These are phyloP conservation scores for Dendropsophus ebraccatus DNA, from an alignment of 2,113 vertebrate genomes.

Conservation along the genomic window DNA sequence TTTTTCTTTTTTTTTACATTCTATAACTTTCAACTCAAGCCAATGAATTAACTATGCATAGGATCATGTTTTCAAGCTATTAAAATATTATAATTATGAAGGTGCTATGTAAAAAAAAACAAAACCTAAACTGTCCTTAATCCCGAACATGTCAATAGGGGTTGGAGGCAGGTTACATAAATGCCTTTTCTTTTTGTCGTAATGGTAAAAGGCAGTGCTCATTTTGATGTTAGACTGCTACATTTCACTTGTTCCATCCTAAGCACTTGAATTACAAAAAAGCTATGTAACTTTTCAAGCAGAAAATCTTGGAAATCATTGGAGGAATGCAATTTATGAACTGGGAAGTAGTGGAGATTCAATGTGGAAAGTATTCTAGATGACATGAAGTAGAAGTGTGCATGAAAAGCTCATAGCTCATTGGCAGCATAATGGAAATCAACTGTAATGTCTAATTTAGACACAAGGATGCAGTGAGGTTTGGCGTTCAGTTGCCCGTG, in stretches of 20 bases:
- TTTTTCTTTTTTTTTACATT: not conserved
- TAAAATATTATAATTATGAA: not conserved
- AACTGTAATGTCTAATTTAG: slow-evolving; percentile 57
- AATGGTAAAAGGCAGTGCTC: slow-evolving; percentile 37
- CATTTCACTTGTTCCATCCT: slow-evolving; percentile 57
- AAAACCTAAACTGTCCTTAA: slow-evolving; percentile 1
- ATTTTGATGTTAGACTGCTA: slow-evolving; percentile 51
- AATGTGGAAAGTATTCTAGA: slow-evolving; percentile 52
- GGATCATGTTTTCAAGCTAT: not conserved
- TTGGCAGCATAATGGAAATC: slow-evolving; percentile 56
- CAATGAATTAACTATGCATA: not conserved
- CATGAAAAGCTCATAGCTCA: slow-evolving; percentile 52
- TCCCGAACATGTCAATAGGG: not conserved
- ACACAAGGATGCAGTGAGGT: slow-evolving; percentile 48
- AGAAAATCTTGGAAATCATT: slow-evolving; percentile 58
- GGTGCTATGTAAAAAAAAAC: not conserved
- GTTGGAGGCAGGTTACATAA: slow-evolving; percentile 37
- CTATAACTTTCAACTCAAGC: not conserved
- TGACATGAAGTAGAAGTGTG: slow-evolving; percentile 56
- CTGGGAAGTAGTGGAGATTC: slow-evolving; percentile 50
- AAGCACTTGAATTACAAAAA: slow-evolving; percentile 59
- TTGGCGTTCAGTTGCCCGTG: slow-evolving; percentile 53
- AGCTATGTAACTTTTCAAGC: slow-evolving; percentile 58
- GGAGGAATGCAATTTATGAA: slow-evolving; percentile 55
- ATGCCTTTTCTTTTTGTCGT: slow-evolving; percentile 28